These are phyloP conservation scores for Enteromius mattozi DNA, from an alignment of 2,797 vertebrate species.

Conservation along the genomic window DNA sequence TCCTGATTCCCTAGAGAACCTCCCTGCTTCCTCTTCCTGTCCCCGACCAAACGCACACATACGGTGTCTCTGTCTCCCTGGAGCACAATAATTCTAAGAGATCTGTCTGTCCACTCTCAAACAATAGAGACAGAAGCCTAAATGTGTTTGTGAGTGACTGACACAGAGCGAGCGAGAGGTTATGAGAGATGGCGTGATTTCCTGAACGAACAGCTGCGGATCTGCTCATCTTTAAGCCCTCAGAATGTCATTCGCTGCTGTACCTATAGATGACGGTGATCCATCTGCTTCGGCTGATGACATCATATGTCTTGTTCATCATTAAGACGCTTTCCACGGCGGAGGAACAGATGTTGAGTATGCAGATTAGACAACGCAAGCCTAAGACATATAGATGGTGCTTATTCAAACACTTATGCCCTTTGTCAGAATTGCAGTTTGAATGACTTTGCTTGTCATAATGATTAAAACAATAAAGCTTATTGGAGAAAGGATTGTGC, in stretches of 20 bases:
- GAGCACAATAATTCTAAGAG: constrained; percentile 44
- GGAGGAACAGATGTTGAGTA: constrained; percentile 58
- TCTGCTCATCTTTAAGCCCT: constrained; percentile 59
- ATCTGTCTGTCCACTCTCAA: constrained; percentile 41
- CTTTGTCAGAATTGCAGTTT: constrained; percentile 48
- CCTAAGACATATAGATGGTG: constrained; percentile 49
- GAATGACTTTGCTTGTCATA: constrained; percentile 50
- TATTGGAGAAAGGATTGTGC: constrained; percentile 9
- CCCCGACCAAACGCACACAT: constrained; percentile 17
- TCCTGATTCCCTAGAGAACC: constrained; percentile 39
- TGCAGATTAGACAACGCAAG: constrained; percentile 59
- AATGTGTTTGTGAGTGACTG: constrained; percentile 34
- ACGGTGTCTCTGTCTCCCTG: constrained; percentile 25
- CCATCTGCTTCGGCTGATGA: constrained; percentile 62
- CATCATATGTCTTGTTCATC: constrained; percentile 59
- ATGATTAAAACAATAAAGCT: constrained; percentile 26
- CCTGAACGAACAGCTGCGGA: constrained; percentile 56
- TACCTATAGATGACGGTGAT: constrained; percentile 62
- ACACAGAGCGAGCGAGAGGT: constrained; percentile 19
- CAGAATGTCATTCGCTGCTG: constrained; percentile 59
- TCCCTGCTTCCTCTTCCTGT: constrained; percentile 40
- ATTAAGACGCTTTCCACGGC: constrained; percentile 54
- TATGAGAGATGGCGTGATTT: constrained; percentile 38
- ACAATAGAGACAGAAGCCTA: constrained; percentile 28
- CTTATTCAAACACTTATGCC: constrained; percentile 44